Percentiles rank a stretch among this genome's conserved stretches.
Evolutionary conservation across 2,113 vertebrate species (phyloP).

Genomic region (Pipa parva): DNA sequence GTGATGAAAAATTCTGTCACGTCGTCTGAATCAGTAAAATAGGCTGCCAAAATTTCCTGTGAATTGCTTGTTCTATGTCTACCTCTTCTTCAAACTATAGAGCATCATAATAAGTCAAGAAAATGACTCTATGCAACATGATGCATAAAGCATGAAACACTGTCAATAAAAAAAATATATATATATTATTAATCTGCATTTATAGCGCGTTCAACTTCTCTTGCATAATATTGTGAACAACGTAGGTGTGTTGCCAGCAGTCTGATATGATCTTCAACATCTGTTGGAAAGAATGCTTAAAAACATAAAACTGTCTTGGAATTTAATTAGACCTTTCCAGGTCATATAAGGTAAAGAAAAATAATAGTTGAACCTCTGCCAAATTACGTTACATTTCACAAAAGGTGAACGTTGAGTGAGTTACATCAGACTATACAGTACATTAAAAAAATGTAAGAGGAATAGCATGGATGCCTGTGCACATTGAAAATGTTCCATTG

Average conservation of each 20-base stretch:
- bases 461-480: slow-evolving; percentile 44
- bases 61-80: too few relatives aligned
- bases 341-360: slow-evolving; percentile 31
- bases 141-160: too few relatives aligned
- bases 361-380: slow-evolving; percentile 16
- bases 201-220: background rate
- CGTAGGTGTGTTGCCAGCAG: background rate
- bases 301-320: slow-evolving; percentile 11
- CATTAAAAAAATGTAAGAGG: slow-evolving; percentile 27
- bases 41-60: too few relatives aligned
- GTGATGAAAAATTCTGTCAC: too few relatives aligned
- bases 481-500: slow-evolving; percentile 50
- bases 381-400: slow-evolving; percentile 13
- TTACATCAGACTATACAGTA: too few relatives aligned
- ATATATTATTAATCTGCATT: too few relatives aligned
- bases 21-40: too few relatives aligned
- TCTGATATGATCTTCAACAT: slow-evolving; percentile 9
- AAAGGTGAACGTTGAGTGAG: too few relatives aligned
- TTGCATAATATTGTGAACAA: background rate
- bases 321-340: slow-evolving; percentile 6
- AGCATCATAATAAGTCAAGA: too few relatives aligned
- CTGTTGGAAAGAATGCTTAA: slow-evolving; percentile 15
- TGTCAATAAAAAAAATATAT: too few relatives aligned
- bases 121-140: too few relatives aligned
- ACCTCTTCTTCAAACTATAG: too few relatives aligned